Conservation (phyloP, 2,113 vertebrate genomes). For the Prionailurus viverrinus region DNA sequence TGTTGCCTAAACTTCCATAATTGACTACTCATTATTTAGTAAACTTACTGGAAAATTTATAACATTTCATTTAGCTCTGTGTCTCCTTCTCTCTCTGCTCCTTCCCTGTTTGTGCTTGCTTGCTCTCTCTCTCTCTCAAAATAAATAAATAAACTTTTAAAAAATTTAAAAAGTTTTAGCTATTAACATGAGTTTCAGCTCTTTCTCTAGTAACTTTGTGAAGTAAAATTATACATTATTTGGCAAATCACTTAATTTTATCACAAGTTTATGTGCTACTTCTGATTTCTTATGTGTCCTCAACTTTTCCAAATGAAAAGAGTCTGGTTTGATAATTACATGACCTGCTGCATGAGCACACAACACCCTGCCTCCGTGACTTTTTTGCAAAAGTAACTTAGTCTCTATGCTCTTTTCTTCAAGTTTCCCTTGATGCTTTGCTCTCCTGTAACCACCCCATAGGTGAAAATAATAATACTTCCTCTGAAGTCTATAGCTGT, state of each 20-base stretch:
- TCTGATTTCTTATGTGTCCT: constrained; percentile 19
- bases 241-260: constrained; percentile 6
- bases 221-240: constrained; percentile 10
- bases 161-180: neutral
- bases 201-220: neutral
- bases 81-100: too few species aligned
- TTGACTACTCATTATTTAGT: neutral
- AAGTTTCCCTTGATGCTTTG: neutral
- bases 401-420: neutral
- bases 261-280: neutral
- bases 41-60: neutral
- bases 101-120: too few species aligned
- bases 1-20: neutral
- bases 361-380: neutral
- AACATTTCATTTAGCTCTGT: neutral
- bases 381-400: neutral
- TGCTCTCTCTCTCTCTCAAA: too few species aligned
- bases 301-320: constrained; percentile 18
- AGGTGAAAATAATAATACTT: constrained; percentile 49
- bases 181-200: neutral
- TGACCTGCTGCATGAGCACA: neutral
- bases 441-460: neutral
- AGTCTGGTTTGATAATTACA: neutral
- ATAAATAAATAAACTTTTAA: too few species aligned
- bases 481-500: neutral